Percentiles rank a stretch among this genome's conserved stretches.
These are phyloP conservation scores for Brachypodius melanocephalos DNA, from an alignment of 2,113 vertebrate species.

Conservation along the genomic window DNA sequence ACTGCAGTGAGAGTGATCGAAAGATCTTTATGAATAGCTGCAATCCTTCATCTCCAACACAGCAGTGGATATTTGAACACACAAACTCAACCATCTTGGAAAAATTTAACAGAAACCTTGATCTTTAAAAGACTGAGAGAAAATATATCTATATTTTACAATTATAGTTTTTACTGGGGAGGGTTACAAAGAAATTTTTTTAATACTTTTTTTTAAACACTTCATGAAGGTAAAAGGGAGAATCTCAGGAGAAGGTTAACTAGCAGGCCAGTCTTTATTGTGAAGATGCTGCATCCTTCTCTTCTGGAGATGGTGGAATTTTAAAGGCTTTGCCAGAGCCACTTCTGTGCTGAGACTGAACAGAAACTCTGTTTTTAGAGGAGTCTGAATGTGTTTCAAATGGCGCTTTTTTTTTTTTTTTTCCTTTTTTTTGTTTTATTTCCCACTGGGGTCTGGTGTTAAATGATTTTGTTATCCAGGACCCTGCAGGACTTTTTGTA, in stretches of 20 bases:
- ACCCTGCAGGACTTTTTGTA: conserved; percentile 22
- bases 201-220: conserved; percentile 67
- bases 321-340: conserved; percentile 42
- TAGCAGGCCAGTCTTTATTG: conserved; percentile 67
- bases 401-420: background rate
- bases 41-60: conserved; percentile 76
- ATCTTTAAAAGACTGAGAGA: conserved; percentile 63
- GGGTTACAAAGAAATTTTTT: conserved; percentile 51
- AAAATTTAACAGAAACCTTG: conserved; percentile 78
- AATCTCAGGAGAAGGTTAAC: conserved; percentile 67
- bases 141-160: conserved; percentile 69
- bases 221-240: conserved; percentile 67
- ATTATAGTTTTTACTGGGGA: conserved; percentile 74
- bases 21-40: conserved; percentile 86
- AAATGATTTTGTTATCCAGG: conserved; percentile 16
- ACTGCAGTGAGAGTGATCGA: conserved; percentile 77
- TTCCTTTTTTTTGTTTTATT: background rate
- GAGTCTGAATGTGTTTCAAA: conserved; percentile 42
- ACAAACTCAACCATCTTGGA: conserved; percentile 83
- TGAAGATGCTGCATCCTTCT: conserved; percentile 68
- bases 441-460: background rate
- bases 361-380: conserved; percentile 52
- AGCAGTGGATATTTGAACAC: conserved; percentile 88
- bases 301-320: conserved; percentile 36
- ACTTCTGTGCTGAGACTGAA: conserved; percentile 40